phyloP scores from a whole-genome alignment of 2,888 invertebrate species.

The Vanessa cardui region DNA sequence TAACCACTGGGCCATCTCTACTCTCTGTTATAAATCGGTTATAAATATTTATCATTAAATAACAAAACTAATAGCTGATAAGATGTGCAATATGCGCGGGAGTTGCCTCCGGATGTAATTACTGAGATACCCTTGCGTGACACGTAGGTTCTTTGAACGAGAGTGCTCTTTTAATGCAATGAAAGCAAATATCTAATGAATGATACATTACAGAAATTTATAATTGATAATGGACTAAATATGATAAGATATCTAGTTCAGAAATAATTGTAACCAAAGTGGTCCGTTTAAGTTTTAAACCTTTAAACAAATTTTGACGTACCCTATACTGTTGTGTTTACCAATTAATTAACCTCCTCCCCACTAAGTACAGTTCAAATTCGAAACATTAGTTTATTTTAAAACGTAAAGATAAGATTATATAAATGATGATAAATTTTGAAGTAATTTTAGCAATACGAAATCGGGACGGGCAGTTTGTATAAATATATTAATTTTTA shows the following conservation, averaged over 20 bases:
- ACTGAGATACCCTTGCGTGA: slow-evolving; percentile 40
- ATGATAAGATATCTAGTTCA: neutral
- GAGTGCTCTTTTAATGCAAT: slow-evolving; percentile 23
- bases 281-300: no score
- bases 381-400: no score
- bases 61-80: slow-evolving; percentile 21
- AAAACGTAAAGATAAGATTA: no score
- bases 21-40: no score
- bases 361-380: no score
- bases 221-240: neutral
- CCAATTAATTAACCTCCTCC: neutral
- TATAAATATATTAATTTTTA: no score
- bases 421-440: no score
- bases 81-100: slow-evolving; percentile 26
- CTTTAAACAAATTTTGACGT: no score
- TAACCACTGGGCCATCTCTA: no score
- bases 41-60: slow-evolving; percentile 31
- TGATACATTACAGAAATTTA: slow-evolving; percentile 2
- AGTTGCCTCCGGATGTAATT: slow-evolving; percentile 34
- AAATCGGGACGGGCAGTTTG: no score
- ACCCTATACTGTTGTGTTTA: no score
- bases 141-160: slow-evolving; percentile 36
- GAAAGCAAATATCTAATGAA: slow-evolving; percentile 8
- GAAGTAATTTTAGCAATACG: no score
- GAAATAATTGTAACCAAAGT: neutral